Evolutionary conservation across 2,797 vertebrate species (phyloP).

Genomic region (Acridotheres tristis): DNA sequence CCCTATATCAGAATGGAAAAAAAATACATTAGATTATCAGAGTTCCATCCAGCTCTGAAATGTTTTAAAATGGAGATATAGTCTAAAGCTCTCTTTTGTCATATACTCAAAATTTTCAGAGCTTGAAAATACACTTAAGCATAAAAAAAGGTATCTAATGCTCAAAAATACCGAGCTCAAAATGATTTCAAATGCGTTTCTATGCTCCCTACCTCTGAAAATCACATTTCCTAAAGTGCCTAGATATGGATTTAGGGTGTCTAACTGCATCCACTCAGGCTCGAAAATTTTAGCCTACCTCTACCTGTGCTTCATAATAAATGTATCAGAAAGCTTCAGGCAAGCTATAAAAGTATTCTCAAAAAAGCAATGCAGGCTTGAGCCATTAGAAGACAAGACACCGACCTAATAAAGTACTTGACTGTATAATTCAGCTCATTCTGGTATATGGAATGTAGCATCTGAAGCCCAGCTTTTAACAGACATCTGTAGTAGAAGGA

Average conservation of each 20-base stretch:
- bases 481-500: background rate
- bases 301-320: constrained; percentile 44
- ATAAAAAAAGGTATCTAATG: background rate
- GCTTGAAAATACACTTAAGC: constrained; percentile 29
- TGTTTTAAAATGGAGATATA: background rate
- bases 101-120: constrained; percentile 14
- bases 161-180: background rate
- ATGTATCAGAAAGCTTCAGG: constrained; percentile 38
- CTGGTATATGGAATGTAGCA: background rate
- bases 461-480: background rate
- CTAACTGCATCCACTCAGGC: constrained; percentile 9
- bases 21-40: background rate
- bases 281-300: constrained; percentile 40
- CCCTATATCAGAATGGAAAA: background rate
- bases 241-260: constrained; percentile 12
- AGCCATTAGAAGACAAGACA: background rate
- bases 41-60: background rate
- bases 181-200: background rate
- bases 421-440: constrained; percentile 13
- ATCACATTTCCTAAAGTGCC: constrained; percentile 28
- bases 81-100: background rate
- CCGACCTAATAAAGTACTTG: background rate
- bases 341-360: constrained; percentile 35
- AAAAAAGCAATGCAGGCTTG: background rate
- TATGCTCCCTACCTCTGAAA: background rate